A percentile compares a stretch with the other conserved stretches of the same genome.
Evolutionary conservation across 1,140 invertebrate species (phyloP).

Genomic region (Aradophagus sp.): DNA sequence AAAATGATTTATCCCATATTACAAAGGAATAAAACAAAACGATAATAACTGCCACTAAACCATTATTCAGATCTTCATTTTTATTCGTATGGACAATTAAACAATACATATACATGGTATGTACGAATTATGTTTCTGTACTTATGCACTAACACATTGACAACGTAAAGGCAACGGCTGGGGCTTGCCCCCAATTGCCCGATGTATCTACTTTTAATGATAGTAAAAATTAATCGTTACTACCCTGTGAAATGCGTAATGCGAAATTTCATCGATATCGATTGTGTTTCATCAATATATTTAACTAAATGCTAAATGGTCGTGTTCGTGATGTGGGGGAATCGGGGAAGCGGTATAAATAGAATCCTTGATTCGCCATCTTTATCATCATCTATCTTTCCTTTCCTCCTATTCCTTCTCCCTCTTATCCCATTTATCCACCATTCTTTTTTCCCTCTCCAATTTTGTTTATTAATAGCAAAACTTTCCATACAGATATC

Average conservation of each 20-base stretch:
- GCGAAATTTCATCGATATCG: slow-evolving; percentile 65
- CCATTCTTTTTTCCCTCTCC: neutral
- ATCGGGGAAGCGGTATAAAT: slow-evolving; percentile 62
- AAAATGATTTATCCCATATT: too few species aligned
- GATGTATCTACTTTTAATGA: slow-evolving; percentile 63
- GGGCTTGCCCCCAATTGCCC: slow-evolving; percentile 39
- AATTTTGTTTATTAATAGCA: slow-evolving; percentile 13
- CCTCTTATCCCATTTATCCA: too few species aligned
- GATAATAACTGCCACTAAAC: slow-evolving; percentile 10
- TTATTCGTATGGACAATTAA: slow-evolving; percentile 71
- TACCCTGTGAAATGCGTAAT: slow-evolving; percentile 72
- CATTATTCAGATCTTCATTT: slow-evolving; percentile 66
- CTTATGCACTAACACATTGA: slow-evolving; percentile 72
- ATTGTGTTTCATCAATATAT: slow-evolving; percentile 53
- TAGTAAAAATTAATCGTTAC: slow-evolving; percentile 66
- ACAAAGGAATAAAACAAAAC: too few species aligned
- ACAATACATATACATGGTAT: slow-evolving; percentile 71
- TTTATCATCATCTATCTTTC: slow-evolving; percentile 11
- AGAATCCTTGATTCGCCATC: slow-evolving; percentile 53
- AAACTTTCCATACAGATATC: too few species aligned
- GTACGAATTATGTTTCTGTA: slow-evolving; percentile 68
- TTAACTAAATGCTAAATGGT: slow-evolving; percentile 62
- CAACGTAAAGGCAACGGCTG: slow-evolving; percentile 57
- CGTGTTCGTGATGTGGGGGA: slow-evolving; percentile 40
- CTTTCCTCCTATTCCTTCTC: neutral